A percentile compares a stretch with the other conserved stretches of the same genome.
Conservation (phyloP, 64 coral and sea anemone genomes). For the Dendronephthya gigantea region DNA sequence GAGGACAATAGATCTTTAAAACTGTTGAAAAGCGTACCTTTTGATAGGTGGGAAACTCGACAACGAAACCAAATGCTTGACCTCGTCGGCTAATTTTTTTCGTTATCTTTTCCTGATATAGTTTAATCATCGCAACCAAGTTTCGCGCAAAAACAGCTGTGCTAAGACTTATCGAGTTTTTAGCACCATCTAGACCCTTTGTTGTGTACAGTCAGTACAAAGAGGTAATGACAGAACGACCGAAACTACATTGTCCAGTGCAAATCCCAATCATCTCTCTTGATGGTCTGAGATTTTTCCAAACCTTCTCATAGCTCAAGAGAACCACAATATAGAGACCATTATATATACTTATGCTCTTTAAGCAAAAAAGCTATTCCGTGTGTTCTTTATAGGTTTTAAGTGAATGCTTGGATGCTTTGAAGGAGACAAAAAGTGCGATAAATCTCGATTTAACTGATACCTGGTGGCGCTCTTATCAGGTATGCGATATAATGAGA, state of each 20-base stretch:
- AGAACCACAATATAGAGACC: no score
- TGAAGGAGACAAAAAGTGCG: conserved; percentile 43
- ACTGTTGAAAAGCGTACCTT: background rate
- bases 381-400: conserved; percentile 53
- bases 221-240: conserved; percentile 76
- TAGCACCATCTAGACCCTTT: conserved; percentile 78
- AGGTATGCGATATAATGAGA: conserved; percentile 49
- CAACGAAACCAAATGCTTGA: background rate
- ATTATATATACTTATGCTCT: no score
- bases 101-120: conserved; percentile 21
- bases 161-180: conserved; percentile 40
- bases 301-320: no score
- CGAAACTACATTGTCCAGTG: no score
- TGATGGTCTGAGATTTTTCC: no score
- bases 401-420: conserved; percentile 59
- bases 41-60: conserved; percentile 36
- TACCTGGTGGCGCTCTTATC: conserved; percentile 85
- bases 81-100: background rate
- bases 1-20: conserved; percentile 41
- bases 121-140: conserved; percentile 67
- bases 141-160: conserved; percentile 59
- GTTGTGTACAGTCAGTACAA: conserved; percentile 72
- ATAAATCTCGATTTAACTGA: conserved; percentile 67
- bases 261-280: no score
- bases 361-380: no score